Evolutionary conservation across 2,797 vertebrate genomes (phyloP).

Genomic region (Momotus momota): DNA sequence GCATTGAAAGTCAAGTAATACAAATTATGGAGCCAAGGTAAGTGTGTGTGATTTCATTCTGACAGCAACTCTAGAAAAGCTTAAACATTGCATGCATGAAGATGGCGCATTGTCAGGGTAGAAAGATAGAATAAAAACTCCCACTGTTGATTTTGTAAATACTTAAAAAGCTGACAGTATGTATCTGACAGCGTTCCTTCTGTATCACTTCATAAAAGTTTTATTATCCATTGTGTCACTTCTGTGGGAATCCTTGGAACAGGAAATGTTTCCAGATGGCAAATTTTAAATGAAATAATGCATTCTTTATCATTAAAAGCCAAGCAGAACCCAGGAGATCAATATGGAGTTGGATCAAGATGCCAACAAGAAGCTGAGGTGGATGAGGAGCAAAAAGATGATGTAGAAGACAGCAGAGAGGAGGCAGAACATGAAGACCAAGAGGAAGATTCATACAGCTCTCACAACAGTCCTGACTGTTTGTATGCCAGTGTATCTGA

Average conservation of each 20-base stretch:
- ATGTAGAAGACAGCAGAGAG: background rate
- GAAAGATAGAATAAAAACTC: constrained; percentile 37
- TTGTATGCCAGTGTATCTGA: constrained; percentile 59
- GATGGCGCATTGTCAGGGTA: background rate
- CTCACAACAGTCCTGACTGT: background rate
- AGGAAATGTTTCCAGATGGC: constrained; percentile 53
- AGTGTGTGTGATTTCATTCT: background rate
- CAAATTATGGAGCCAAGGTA: background rate
- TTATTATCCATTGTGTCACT: constrained; percentile 63
- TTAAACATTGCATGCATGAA: background rate
- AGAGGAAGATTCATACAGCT: background rate
- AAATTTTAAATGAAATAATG: constrained; percentile 51
- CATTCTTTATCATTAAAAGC: constrained; percentile 56
- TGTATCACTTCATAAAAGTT: constrained; percentile 65
- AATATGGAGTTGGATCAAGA: background rate
- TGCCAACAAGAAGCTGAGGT: background rate
- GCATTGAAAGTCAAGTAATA: background rate
- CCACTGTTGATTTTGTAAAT: constrained; percentile 60
- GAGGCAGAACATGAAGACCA: background rate
- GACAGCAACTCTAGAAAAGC: background rate
- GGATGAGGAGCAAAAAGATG: background rate
- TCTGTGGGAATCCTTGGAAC: constrained; percentile 56
- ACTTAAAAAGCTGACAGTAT: constrained; percentile 58
- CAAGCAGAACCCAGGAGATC: background rate
- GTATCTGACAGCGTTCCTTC: constrained; percentile 57